phyloP scores from a whole-genome alignment of 2,888 invertebrate species.

The Andrena hattorfiana region DNA sequence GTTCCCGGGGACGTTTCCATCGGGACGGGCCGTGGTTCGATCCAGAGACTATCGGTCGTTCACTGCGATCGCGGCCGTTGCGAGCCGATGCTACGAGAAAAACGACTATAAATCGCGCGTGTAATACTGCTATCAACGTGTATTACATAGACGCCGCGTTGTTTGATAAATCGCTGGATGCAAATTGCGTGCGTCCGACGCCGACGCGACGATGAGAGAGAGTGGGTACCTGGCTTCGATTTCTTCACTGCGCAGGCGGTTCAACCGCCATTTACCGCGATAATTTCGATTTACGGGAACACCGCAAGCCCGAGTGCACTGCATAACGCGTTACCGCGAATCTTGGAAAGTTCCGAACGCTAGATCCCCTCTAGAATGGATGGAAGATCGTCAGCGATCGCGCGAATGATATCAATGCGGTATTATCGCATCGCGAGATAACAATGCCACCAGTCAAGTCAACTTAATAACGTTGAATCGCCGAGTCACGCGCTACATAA shows the following conservation, averaged over 20 bases:
- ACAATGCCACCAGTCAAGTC: no score
- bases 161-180: constrained; percentile 83
- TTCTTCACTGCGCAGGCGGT: constrained; percentile 29
- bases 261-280: constrained; percentile 24
- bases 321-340: neutral
- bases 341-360: neutral
- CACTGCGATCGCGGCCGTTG: constrained; percentile 3
- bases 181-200: constrained; percentile 74
- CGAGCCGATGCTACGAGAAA: constrained; percentile 59
- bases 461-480: no score
- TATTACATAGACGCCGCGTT: constrained; percentile 83
- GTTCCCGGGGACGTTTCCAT: constrained; percentile 34
- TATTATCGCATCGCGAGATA: neutral
- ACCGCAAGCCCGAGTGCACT: neutral
- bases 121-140: constrained; percentile 84
- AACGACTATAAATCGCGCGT: constrained; percentile 80
- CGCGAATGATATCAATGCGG: neutral
- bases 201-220: constrained; percentile 40
- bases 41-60: constrained; percentile 1
- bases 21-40: constrained; percentile 12
- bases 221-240: constrained; percentile 20
- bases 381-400: neutral
- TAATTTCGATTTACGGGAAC: constrained; percentile 37
- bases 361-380: neutral
- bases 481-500: no score